Evolutionary conservation across 2,113 vertebrate genomes (phyloP).

Genomic region (Electrona antarctica): DNA sequence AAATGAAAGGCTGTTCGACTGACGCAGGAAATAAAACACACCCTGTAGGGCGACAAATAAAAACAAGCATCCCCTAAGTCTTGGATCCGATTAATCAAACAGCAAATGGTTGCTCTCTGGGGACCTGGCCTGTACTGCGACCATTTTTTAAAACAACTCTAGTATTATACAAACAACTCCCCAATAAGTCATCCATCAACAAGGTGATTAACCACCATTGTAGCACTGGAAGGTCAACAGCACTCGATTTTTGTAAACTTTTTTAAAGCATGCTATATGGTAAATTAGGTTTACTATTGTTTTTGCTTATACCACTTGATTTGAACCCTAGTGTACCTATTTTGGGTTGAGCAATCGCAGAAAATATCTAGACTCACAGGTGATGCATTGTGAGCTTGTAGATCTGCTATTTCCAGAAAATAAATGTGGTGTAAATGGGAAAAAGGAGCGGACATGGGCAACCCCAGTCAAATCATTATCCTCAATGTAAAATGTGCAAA

Average conservation of each 20-base stretch:
- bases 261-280: too few relatives aligned
- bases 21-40: slow-evolving; percentile 60
- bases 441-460: too few relatives aligned
- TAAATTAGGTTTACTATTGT: not conserved
- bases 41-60: slow-evolving; percentile 54
- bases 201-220: slow-evolving; percentile 34
- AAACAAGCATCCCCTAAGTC: slow-evolving; percentile 47
- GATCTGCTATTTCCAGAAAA: too few relatives aligned
- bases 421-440: too few relatives aligned
- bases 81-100: slow-evolving; percentile 63
- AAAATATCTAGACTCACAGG: too few relatives aligned
- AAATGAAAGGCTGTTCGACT: slow-evolving; percentile 69
- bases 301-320: not conserved
- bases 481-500: too few relatives aligned
- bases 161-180: slow-evolving; percentile 1
- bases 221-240: slow-evolving; percentile 1
- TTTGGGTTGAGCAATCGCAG: too few relatives aligned
- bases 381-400: too few relatives aligned
- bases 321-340: too few relatives aligned
- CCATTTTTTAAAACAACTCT: slow-evolving; percentile 1
- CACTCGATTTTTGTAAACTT: not conserved
- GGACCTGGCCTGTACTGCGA: slow-evolving; percentile 20
- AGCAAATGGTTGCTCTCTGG: slow-evolving; percentile 39
- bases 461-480: too few relatives aligned
- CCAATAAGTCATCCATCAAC: slow-evolving; percentile 47